Evolutionary conservation across 53 echinoderm and acorn worm genomes (phyloP), one percentile per base, ranked within the genome.

Genomic region (Mesocentrotus franciscanus): DNA sequence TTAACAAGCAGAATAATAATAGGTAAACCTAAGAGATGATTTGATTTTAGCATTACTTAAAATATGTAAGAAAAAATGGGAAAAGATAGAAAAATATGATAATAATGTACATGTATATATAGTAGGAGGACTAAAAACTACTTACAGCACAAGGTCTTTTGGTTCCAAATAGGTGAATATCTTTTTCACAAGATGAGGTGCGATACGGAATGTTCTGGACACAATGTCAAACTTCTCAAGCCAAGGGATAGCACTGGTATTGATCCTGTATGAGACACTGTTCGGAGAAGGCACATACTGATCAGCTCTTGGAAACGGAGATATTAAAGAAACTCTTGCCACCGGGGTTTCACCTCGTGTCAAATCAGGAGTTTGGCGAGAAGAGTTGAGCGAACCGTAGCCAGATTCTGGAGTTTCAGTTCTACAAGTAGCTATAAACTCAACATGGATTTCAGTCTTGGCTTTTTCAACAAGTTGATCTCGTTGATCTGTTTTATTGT

Each of bases 321-420:
- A 33, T 32, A 56, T 6, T 9, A 30, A 90, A 61, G 90, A 26
- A 26, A 66, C 35, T 60, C 90, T 90, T 12, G 90, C 27, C 34
- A 92, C 61, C 6, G 92, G 92, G 66, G 92, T 92, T 70, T 39
- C 68, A 4, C 33, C 36, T 18, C 17, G 24, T 64, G 29, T 30
- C 55, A 93, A 36, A 49, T 93, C 93, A 24, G 93, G 93, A 32
- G 93, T 93, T 59, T 93, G 93, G n/a, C 76, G 93, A n/a, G 93
- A 24, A 24, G 93, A 55, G 57, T 93, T 93, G 49, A 93, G 33
- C 56, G 93, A 93, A 55, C 93, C 78, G 56, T 93, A 93, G 74
- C 93, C 93, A 10, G 93, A 93, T 75, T 93, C 93, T 22, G 93
- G 93, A 49, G 93, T 93, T 56, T 93, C 93, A 18, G 93, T 93